Conservation (phyloP, 2,113 vertebrate genomes). For the Erythrocebus patas region DNA sequence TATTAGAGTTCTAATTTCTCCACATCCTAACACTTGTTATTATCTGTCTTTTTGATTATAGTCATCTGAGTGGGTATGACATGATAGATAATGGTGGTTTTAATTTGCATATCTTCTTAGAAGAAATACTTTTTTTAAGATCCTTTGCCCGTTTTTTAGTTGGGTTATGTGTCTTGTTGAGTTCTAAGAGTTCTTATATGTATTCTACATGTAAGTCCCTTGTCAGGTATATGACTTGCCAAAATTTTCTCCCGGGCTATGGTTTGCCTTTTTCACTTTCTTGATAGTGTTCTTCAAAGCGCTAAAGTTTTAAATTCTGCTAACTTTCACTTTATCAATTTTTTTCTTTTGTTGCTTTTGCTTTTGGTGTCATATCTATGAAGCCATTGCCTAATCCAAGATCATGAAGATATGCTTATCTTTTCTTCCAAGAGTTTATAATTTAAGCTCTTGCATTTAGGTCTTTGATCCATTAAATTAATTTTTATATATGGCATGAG, state of each 20-base stretch:
- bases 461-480: background rate
- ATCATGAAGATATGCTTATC: background rate
- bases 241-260: background rate
- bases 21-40: background rate
- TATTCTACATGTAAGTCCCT: background rate
- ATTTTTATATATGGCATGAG: background rate
- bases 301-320: background rate
- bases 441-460: background rate
- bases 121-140: background rate
- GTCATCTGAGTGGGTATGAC: background rate
- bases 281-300: background rate
- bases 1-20: background rate
- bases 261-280: background rate
- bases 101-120: background rate
- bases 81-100: background rate
- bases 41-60: background rate
- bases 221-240: background rate
- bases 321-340: background rate
- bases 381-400: background rate
- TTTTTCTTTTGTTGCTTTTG: background rate
- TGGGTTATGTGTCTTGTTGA: background rate
- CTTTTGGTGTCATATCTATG: background rate
- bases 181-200: background rate
- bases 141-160: background rate
- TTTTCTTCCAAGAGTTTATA: background rate